These are phyloP conservation scores for Pandemis cinnamomeana DNA, from an alignment of 2,888 invertebrate genomes.

Conservation along the genomic window DNA sequence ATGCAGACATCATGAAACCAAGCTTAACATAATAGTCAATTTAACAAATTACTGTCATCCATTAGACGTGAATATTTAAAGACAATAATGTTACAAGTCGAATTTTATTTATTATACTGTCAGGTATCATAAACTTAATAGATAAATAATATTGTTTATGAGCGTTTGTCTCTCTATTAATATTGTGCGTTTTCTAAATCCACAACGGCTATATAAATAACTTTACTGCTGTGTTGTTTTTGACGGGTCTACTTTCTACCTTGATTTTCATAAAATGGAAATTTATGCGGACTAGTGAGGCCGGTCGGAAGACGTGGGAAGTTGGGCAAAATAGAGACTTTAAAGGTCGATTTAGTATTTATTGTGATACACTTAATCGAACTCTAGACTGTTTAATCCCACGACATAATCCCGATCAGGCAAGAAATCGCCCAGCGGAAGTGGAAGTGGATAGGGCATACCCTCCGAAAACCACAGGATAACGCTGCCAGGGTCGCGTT, in stretches of 20 bases:
- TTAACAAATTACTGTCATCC: background rate
- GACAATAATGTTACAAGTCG: background rate
- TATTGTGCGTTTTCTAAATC: constrained; percentile 8
- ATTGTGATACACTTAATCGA: no score
- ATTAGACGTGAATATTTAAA: background rate
- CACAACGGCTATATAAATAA: background rate
- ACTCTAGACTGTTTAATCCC: no score
- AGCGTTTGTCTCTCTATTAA: background rate
- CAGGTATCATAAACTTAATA: background rate
- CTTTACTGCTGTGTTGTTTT: background rate
- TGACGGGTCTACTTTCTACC: background rate
- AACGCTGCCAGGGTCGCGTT: no score
- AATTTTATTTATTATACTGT: constrained; percentile 1
- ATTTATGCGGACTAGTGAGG: background rate
- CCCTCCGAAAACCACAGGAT: no score
- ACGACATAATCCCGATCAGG: no score
- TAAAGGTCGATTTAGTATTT: no score
- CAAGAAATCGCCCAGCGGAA: no score
- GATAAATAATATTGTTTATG: background rate
- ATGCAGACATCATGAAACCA: background rate
- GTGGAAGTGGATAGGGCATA: no score
- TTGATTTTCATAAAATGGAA: background rate
- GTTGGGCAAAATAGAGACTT: no score
- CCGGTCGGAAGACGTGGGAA: no score
- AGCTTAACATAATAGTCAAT: background rate